Evolutionary conservation across 2,797 vertebrate genomes (phyloP).

Genomic region (Crocodylus rhombifer): DNA sequence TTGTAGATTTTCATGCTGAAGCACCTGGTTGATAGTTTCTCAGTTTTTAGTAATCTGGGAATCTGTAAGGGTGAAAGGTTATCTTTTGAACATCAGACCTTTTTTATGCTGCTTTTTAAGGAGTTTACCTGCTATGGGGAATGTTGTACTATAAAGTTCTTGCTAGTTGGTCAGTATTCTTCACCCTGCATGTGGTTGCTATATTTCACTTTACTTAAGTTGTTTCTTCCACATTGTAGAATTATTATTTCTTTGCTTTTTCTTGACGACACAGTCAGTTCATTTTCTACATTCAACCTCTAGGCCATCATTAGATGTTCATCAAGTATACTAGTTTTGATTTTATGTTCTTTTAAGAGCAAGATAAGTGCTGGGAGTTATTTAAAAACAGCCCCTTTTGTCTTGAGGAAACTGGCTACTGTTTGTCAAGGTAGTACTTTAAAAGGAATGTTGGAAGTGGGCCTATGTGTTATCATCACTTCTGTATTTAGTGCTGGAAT

Average conservation of each 20-base stretch:
- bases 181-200: constrained; percentile 25
- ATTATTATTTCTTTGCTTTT: neutral
- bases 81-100: constrained; percentile 7
- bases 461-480: constrained; percentile 41
- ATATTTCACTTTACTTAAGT: neutral
- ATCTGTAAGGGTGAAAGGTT: neutral
- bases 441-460: constrained; percentile 51
- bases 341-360: neutral
- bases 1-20: neutral
- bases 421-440: neutral
- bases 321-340: neutral
- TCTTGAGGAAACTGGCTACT: constrained; percentile 25
- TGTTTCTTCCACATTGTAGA: neutral
- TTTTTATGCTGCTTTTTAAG: constrained; percentile 6
- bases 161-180: constrained; percentile 53
- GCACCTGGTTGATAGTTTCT: neutral
- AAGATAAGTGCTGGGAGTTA: neutral
- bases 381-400: constrained; percentile 26
- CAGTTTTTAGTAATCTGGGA: neutral
- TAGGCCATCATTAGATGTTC: neutral
- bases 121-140: constrained; percentile 53
- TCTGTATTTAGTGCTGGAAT: constrained; percentile 60
- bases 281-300: neutral
- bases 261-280: neutral
- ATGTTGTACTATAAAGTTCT: constrained; percentile 51